A percentile compares a stretch with the other conserved stretches of the same genome.
Conservation (phyloP, 1,140 invertebrate genomes). For the Bombus difficillimus region DNA sequence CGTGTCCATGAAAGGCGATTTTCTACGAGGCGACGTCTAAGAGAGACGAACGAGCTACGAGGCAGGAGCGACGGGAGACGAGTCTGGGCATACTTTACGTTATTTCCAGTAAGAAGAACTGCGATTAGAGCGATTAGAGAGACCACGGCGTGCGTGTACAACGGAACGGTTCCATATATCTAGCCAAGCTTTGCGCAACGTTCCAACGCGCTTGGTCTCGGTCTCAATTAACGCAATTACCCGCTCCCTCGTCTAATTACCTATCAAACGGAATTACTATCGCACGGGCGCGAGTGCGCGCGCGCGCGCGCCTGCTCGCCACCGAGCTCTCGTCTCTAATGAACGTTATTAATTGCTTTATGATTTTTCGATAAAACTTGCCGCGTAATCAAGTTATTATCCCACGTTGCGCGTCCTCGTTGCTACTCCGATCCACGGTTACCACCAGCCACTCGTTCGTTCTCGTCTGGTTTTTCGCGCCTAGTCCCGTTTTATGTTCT, state of each 20-base stretch:
- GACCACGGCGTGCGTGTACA: conserved; percentile 61
- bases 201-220: conserved; percentile 59
- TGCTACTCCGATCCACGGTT: conserved; percentile 1
- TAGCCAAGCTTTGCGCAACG: conserved; percentile 71
- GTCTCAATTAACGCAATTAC: conserved; percentile 79
- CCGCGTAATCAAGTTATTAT: conserved; percentile 77
- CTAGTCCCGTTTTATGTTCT: too few relatives aligned
- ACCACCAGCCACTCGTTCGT: neutral
- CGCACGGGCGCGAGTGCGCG: conserved; percentile 46
- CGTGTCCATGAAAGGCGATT: conserved; percentile 32
- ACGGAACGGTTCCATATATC: conserved; percentile 71
- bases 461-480: neutral
- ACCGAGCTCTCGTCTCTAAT: conserved; percentile 71
- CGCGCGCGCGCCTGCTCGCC: conserved; percentile 18
- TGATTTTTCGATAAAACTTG: conserved; percentile 81
- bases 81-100: neutral
- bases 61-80: neutral
- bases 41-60: conserved; percentile 12
- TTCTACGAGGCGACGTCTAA: neutral
- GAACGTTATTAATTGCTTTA: conserved; percentile 82
- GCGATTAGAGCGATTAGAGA: conserved; percentile 66
- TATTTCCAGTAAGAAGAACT: conserved; percentile 56
- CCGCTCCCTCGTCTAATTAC: conserved; percentile 78
- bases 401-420: conserved; percentile 68
- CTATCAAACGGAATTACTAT: conserved; percentile 79